Percentiles rank a stretch among this genome's conserved stretches.
Evolutionary conservation across 2,888 invertebrate species (phyloP).

Genomic region (Diarsia dahlii): DNA sequence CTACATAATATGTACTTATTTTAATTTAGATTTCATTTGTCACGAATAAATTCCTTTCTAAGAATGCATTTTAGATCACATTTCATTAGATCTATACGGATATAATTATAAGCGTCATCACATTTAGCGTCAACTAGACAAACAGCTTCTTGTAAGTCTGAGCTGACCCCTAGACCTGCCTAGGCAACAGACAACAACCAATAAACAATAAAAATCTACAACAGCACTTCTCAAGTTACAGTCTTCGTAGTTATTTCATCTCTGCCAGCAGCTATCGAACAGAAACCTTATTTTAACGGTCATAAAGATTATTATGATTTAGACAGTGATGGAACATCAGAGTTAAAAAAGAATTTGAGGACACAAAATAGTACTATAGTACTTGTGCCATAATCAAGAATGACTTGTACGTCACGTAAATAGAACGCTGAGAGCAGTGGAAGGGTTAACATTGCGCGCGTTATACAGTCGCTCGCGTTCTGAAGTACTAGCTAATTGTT

Average conservation of each 20-base stretch:
- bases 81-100: slow-evolving; percentile 20
- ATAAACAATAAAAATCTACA: neutral
- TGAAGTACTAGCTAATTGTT: too few relatives aligned
- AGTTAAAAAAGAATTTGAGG: too few relatives aligned
- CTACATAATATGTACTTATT: neutral
- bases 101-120: slow-evolving; percentile 2
- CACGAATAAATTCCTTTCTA: slow-evolving; percentile 27
- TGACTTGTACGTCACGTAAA: too few relatives aligned
- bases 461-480: too few relatives aligned
- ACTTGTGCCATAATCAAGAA: too few relatives aligned
- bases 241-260: neutral
- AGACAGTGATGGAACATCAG: neutral
- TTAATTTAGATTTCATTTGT: slow-evolving; percentile 29
- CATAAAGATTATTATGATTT: neutral
- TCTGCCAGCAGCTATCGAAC: neutral
- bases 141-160: neutral
- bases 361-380: too few relatives aligned
- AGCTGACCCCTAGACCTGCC: neutral
- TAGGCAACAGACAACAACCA: neutral
- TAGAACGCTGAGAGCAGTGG: too few relatives aligned
- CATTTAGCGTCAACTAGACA: neutral
- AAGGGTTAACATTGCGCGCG: too few relatives aligned
- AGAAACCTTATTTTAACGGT: neutral
- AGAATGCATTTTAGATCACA: slow-evolving; percentile 26
- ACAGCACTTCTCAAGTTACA: neutral